Percentiles rank a stretch among this genome's conserved stretches.
Evolutionary conservation across 2,797 vertebrate genomes (phyloP).

Genomic region (Phrynocephalus forsythii): DNA sequence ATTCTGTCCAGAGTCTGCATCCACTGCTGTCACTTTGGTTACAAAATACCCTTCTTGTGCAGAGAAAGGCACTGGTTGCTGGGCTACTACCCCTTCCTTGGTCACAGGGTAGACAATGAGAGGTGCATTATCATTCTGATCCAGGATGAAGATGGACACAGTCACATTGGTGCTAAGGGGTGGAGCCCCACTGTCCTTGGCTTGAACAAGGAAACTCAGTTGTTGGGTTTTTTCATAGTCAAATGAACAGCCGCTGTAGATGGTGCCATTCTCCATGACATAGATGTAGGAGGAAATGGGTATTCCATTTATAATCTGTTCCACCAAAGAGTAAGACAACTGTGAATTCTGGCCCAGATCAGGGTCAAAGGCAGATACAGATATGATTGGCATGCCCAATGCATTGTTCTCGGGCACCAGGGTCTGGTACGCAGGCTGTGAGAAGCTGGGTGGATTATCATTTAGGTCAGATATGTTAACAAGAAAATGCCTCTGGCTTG

Average conservation of each 20-base stretch:
- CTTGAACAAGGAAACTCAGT: constrained; percentile 69
- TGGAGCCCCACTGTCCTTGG: constrained; percentile 76
- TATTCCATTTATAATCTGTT: constrained; percentile 74
- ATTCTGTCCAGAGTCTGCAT: constrained; percentile 86
- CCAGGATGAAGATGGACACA: constrained; percentile 63
- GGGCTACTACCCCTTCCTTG: constrained; percentile 74
- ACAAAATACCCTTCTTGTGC: constrained; percentile 78
- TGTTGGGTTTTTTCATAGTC: constrained; percentile 73
- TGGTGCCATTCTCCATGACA: constrained; percentile 79
- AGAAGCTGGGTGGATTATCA: constrained; percentile 68
- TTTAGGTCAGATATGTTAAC: constrained; percentile 69
- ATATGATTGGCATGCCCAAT: constrained; percentile 75
- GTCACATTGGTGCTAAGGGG: constrained; percentile 65
- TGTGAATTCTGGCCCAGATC: constrained; percentile 72
- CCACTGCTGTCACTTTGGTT: constrained; percentile 83
- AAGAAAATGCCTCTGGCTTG: constrained; percentile 51
- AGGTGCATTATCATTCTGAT: constrained; percentile 67
- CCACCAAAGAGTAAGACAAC: constrained; percentile 74
- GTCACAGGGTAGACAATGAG: constrained; percentile 61
- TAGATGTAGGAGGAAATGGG: constrained; percentile 77
- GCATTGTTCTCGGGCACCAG: constrained; percentile 66
- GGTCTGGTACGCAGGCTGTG: constrained; percentile 53
- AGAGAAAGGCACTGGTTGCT: constrained; percentile 79
- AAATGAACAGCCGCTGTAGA: constrained; percentile 74
- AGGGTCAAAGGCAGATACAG: constrained; percentile 65